A percentile compares a stretch with the other conserved stretches of the same genome.
Conservation (phyloP, 2,797 vertebrate species). For the Thunnus albacares region DNA sequence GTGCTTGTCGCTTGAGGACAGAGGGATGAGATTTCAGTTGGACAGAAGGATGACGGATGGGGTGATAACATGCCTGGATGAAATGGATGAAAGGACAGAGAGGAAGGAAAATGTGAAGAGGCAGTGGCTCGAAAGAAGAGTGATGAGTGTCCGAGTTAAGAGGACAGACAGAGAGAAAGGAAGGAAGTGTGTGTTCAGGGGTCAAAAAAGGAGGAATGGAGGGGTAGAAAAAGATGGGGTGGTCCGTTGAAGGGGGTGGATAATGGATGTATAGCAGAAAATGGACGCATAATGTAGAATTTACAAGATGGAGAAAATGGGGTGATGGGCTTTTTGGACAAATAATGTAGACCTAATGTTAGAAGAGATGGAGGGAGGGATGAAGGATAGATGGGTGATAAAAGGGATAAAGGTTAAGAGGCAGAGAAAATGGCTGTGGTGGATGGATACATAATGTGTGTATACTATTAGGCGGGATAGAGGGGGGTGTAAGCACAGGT, state of each 20-base stretch:
- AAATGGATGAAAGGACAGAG: conserved; percentile 48
- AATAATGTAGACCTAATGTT: conserved; percentile 44
- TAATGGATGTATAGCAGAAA: conserved; percentile 59
- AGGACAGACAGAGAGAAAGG: conserved; percentile 28
- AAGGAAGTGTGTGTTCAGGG: conserved; percentile 21
- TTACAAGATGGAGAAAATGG: conserved; percentile 34
- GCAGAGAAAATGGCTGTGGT: conserved; percentile 28
- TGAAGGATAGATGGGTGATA: conserved; percentile 32
- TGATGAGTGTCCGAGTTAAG: conserved; percentile 52
- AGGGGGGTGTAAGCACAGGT: not conserved
- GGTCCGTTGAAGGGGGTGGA: not conserved
- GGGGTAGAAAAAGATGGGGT: not conserved
- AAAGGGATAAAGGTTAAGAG: conserved; percentile 55
- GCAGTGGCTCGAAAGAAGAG: conserved; percentile 39
- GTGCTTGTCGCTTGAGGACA: conserved; percentile 50
- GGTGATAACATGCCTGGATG: conserved; percentile 24
- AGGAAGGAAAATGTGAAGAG: conserved; percentile 41
- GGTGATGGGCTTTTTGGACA: conserved; percentile 42
- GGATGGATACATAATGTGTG: conserved; percentile 25
- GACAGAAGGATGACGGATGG: conserved; percentile 58
- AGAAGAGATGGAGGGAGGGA: not conserved
- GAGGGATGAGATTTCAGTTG: conserved; percentile 52
- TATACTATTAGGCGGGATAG: conserved; percentile 6
- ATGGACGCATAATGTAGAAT: conserved; percentile 42
- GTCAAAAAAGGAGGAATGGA: conserved; percentile 22